Conservation (phyloP, 1,140 invertebrate species). For the Anadara kagoshimensis region DNA sequence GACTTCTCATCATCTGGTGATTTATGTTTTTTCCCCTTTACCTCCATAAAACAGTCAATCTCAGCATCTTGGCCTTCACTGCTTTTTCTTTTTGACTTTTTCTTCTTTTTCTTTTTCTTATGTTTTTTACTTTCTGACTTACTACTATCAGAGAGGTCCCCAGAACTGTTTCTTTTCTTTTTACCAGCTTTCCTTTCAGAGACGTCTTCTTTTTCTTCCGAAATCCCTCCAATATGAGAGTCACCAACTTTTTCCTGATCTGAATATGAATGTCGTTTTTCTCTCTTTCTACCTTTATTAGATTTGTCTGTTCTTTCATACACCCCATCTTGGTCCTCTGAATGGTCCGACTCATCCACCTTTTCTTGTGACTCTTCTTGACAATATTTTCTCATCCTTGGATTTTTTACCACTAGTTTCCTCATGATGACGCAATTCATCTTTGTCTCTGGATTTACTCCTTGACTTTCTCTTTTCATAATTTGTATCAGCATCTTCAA, state of each 20-base stretch:
- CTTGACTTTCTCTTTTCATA: conserved; percentile 2
- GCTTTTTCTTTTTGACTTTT: background rate
- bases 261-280: too few relatives aligned
- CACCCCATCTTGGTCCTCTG: too few relatives aligned
- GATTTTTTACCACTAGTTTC: background rate
- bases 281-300: too few relatives aligned
- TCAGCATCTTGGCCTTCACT: too few relatives aligned
- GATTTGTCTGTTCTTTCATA: too few relatives aligned
- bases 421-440: background rate
- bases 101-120: conserved; percentile 2
- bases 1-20: too few relatives aligned
- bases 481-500: background rate
- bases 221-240: background rate
- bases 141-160: too few relatives aligned
- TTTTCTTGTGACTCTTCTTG: too few relatives aligned
- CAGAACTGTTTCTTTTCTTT: background rate
- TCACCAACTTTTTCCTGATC: background rate
- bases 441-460: conserved; percentile 5
- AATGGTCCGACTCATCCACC: too few relatives aligned
- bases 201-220: background rate
- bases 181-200: background rate
- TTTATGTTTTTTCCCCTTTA: too few relatives aligned
- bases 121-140: background rate
- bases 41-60: too few relatives aligned
- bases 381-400: background rate